Conservation (phyloP, 2,797 vertebrate genomes). For the Pangasius mekongensis region DNA sequence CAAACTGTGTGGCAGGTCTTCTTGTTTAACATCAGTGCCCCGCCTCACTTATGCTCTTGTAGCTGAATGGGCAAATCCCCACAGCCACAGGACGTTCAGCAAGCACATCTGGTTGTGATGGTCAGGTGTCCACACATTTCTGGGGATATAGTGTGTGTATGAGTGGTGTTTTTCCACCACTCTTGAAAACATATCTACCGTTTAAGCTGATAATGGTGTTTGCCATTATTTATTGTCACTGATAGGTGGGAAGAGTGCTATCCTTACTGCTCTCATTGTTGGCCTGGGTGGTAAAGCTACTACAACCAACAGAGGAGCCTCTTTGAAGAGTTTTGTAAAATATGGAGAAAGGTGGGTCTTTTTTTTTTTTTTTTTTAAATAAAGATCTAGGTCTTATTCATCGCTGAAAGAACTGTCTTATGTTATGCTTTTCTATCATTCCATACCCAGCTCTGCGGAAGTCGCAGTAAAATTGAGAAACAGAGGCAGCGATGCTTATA, state of each 20-base stretch:
- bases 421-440: background rate
- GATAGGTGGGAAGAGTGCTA: slow-evolving; percentile 68
- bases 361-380: slow-evolving; percentile 1
- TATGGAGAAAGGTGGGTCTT: slow-evolving; percentile 61
- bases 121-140: background rate
- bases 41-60: background rate
- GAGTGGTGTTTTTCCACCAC: background rate
- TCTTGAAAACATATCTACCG: background rate
- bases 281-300: slow-evolving; percentile 76
- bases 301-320: slow-evolving; percentile 72
- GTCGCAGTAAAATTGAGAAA: slow-evolving; percentile 63
- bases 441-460: slow-evolving; percentile 62
- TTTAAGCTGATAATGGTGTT: background rate
- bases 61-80: background rate
- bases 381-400: background rate
- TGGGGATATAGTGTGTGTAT: background rate
- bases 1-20: background rate
- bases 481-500: slow-evolving; percentile 65
- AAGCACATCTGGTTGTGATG: background rate
- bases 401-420: background rate
- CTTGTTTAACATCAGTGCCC: background rate
- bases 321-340: slow-evolving; percentile 69
- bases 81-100: background rate
- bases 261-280: slow-evolving; percentile 73
- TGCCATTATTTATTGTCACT: background rate